Conservation (phyloP, 1,140 invertebrate genomes). For the Carcinoscorpius rotundicauda region DNA sequence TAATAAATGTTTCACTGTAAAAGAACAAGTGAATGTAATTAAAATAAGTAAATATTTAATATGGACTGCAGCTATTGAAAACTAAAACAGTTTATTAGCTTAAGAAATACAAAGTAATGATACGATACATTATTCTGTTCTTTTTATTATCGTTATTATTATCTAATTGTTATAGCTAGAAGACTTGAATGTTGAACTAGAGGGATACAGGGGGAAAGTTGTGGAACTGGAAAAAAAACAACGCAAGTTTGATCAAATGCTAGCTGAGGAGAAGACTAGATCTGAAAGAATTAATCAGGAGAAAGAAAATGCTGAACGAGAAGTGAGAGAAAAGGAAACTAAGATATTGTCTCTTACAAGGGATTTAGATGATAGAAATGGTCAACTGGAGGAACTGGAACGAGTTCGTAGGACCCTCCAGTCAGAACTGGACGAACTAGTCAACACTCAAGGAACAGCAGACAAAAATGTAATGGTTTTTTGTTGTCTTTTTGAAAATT, state of each 20-base stretch:
- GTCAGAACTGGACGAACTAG: slow-evolving; percentile 86
- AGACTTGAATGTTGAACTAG: slow-evolving; percentile 53
- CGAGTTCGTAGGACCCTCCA: slow-evolving; percentile 65
- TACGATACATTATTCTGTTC: neutral
- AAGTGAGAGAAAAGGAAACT: slow-evolving; percentile 93
- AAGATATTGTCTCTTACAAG: slow-evolving; percentile 77
- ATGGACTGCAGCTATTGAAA: neutral
- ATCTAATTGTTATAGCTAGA: slow-evolving; percentile 29
- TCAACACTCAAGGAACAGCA: slow-evolving; percentile 87
- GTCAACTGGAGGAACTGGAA: slow-evolving; percentile 83
- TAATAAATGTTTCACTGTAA: no score
- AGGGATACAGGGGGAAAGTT: slow-evolving; percentile 73
- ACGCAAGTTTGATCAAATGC: slow-evolving; percentile 92
- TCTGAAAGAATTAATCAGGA: slow-evolving; percentile 67
- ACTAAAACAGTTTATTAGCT: no score
- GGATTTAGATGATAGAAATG: slow-evolving; percentile 77
- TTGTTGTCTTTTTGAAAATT: no score
- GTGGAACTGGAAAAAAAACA: slow-evolving; percentile 92
- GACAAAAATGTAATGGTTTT: slow-evolving; percentile 67
- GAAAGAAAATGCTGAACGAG: slow-evolving; percentile 78
- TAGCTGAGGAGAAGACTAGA: slow-evolving; percentile 79
- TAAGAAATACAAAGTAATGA: no score
- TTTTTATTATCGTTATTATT: neutral
- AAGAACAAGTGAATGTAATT: no score
- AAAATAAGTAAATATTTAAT: neutral